Conservation (phyloP, 2,888 invertebrate genomes). For the Mesoligia furuncula region DNA sequence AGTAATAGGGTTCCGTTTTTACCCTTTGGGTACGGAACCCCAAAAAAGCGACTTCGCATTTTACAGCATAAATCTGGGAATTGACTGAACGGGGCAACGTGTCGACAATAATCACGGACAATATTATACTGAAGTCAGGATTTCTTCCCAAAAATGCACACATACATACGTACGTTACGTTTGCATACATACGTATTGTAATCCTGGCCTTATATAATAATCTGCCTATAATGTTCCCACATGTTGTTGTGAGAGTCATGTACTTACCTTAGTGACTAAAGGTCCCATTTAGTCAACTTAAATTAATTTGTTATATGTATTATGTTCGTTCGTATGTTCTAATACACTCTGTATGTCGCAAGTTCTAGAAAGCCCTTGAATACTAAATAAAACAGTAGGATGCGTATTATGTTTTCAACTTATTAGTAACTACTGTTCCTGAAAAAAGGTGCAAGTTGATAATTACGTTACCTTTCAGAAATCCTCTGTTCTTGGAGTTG, state of each 20-base stretch:
- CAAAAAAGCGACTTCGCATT: neutral
- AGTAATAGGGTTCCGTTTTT: no score
- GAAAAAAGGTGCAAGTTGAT: neutral
- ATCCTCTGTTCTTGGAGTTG: constrained; percentile 88
- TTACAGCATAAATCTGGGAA: neutral
- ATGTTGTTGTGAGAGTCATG: no score
- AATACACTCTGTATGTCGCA: neutral
- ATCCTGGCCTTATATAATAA: neutral
- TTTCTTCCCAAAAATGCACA: neutral
- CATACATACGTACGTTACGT: no score
- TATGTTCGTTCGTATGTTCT: no score
- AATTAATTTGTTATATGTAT: neutral
- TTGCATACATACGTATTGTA: neutral
- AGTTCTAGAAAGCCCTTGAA: no score
- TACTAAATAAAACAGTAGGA: no score
- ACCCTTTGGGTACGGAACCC: no score
- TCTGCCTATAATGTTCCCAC: no score
- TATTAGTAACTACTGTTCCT: neutral
- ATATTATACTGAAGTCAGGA: neutral
- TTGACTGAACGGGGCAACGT: neutral
- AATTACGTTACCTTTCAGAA: constrained; percentile 82
- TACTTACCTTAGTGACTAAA: no score
- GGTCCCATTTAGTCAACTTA: neutral
- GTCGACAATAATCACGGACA: neutral
- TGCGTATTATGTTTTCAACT: no score